These are phyloP conservation scores for Epizoanthus fatuus DNA, from an alignment of 92 coral and sea anemone genomes.

Conservation along the genomic window DNA sequence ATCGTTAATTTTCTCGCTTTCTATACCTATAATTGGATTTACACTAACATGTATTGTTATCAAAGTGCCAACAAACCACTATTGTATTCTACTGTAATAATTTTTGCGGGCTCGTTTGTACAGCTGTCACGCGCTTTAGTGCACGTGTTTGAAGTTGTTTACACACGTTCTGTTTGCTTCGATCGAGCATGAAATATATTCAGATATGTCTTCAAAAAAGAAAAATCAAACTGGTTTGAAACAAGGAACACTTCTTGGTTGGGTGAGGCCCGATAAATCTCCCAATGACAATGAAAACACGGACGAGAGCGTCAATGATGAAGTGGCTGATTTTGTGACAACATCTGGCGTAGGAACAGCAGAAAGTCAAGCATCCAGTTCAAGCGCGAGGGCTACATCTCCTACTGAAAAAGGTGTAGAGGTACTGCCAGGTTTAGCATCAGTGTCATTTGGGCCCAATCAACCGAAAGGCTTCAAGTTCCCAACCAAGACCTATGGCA, in stretches of 20 bases:
- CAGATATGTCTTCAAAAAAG: constrained; percentile 11
- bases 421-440: constrained; percentile 15
- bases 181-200: background rate
- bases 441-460: constrained; percentile 15
- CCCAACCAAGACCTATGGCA: constrained; percentile 17
- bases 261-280: background rate
- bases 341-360: background rate
- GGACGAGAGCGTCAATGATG: constrained; percentile 13
- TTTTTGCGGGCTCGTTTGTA: background rate
- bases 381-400: constrained; percentile 20
- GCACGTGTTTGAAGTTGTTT: constrained; percentile 7
- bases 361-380: constrained; percentile 1
- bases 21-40: background rate
- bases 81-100: background rate
- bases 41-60: background rate
- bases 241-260: no score
- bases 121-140: background rate
- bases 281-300: constrained; percentile 8
- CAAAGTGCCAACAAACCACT: constrained; percentile 1
- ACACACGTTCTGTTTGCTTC: background rate
- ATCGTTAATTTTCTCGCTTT: constrained; percentile 7
- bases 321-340: background rate
- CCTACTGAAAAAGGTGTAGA: constrained; percentile 19
- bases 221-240: background rate
- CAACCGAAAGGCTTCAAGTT: constrained; percentile 25